These are phyloP conservation scores for Grantiella picta DNA, from an alignment of 2,113 vertebrate genomes.

Conservation along the genomic window DNA sequence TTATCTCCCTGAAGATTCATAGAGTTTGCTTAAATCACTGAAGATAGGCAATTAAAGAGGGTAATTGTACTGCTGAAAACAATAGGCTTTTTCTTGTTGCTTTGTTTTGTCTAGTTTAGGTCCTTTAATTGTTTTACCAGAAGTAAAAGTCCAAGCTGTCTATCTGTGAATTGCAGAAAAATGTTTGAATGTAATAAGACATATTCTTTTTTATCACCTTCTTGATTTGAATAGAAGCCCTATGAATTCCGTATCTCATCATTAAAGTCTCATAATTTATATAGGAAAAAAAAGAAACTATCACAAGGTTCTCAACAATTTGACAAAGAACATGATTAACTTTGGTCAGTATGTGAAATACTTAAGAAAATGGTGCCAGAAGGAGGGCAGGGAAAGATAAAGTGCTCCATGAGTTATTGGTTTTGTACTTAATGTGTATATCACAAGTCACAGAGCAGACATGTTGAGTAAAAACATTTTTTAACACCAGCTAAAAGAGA, in stretches of 20 bases:
- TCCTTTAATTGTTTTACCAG: neutral
- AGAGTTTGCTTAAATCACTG: constrained; percentile 28
- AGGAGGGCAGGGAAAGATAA: neutral
- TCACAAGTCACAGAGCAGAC: neutral
- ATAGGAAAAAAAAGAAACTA: neutral
- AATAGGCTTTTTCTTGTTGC: neutral
- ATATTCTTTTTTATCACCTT: neutral
- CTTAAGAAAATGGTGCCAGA: constrained; percentile 24
- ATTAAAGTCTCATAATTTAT: constrained; percentile 12
- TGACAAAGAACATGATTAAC: constrained; percentile 19
- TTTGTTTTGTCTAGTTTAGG: constrained; percentile 3
- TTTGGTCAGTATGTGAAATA: neutral
- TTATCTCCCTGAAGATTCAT: constrained; percentile 4
- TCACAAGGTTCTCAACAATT: neutral
- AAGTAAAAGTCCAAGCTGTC: neutral
- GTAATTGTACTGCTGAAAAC: constrained; percentile 38
- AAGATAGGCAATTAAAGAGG: constrained; percentile 11
- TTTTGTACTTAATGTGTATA: neutral
- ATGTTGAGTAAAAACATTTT: neutral
- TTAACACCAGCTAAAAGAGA: neutral
- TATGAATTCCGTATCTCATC: neutral
- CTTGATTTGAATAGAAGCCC: neutral
- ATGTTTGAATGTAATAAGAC: neutral
- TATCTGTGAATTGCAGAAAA: neutral
- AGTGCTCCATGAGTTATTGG: neutral